Base-by-base conservation (phyloP, 2,113 vertebrate genomes). In the Thryonomys swinderianus region DNA sequence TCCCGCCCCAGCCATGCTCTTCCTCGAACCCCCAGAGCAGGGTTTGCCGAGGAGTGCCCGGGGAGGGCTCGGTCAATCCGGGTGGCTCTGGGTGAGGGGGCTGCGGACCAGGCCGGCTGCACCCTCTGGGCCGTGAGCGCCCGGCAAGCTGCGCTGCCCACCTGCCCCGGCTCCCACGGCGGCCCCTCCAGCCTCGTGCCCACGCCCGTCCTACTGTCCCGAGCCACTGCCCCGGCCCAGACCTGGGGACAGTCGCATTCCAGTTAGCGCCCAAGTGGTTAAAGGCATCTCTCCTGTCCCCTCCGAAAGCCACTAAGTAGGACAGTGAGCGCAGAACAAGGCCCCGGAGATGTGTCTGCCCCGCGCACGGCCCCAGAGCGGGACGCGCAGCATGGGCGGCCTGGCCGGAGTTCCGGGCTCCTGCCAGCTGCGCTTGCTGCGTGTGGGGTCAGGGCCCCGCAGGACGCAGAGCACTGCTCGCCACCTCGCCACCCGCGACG, bases 271-370 rank as follows among this genome's bases (percentile, higher is more conserved):
- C 91, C 91, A 82, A 78, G 92, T 55, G 96, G 89, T 40, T 84
- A 83, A 51, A 94, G 64, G 71, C 80, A 37, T 45, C 30, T 83
- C 61, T 37, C 73, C 82, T 62, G 12, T 81, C 64, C 90, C 83
- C 81, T 67, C 53, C 32, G 91, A 89, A 96, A 73, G 95, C 84
- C 45, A 48, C 89, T 90, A 97, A 96, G 88, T 96, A 92, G 97
- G 94, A 73, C 94, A 95, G 73, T 51, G 42, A 30, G 23, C 48
- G 87, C 94, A 85, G 96, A 96, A 96, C 0, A 10, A 91, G 97
- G 97, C 82, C 95, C 71, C 37, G 25, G 85, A 88, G 83, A 92
- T 5, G 23, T 71, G 76, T 69, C 61, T 92, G 78, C 23, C 71
- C 61, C 7, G 0, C 0, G 30, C 14, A 74, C 78, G 12, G 74